Conservation (phyloP, 2,113 vertebrate species). For the Myrmophylax atrothorax region DNA sequence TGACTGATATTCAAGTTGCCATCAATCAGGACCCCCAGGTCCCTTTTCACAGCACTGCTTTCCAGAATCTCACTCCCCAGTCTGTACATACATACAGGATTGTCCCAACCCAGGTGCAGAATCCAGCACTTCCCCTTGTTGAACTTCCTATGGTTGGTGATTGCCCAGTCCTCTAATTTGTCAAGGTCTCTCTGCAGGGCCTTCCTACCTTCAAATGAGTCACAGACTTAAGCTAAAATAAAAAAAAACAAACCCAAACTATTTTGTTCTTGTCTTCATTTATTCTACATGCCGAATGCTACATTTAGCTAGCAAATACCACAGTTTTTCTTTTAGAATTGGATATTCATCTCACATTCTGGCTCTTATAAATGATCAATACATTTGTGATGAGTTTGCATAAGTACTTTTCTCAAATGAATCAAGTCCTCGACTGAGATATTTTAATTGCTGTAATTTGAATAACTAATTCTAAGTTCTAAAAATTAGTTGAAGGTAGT, state of each 20-base stretch:
- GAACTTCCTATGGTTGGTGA: not conserved
- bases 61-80: not conserved
- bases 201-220: not conserved
- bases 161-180: not conserved
- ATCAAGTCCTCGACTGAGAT: constrained; percentile 53
- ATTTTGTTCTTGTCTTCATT: not conserved
- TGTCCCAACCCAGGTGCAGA: not conserved
- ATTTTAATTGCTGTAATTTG: constrained; percentile 79
- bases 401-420: constrained; percentile 59
- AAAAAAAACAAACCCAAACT: accelerated
- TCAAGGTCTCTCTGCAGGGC: not conserved
- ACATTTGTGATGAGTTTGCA: constrained; percentile 48
- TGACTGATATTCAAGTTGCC: not conserved
- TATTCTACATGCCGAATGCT: not conserved
- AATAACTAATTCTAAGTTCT: constrained; percentile 76
- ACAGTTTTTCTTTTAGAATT: not conserved
- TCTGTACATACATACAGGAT: not conserved
- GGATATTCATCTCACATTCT: constrained; percentile 7
- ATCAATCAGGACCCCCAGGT: no score
- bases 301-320: not conserved
- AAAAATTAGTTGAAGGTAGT: constrained; percentile 70
- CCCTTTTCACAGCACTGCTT: not conserved
- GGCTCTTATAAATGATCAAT: not conserved
- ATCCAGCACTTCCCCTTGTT: not conserved
- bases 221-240: not conserved